phyloP scores from a whole-genome alignment of 2,888 invertebrate genomes.

The Alitta virens region DNA sequence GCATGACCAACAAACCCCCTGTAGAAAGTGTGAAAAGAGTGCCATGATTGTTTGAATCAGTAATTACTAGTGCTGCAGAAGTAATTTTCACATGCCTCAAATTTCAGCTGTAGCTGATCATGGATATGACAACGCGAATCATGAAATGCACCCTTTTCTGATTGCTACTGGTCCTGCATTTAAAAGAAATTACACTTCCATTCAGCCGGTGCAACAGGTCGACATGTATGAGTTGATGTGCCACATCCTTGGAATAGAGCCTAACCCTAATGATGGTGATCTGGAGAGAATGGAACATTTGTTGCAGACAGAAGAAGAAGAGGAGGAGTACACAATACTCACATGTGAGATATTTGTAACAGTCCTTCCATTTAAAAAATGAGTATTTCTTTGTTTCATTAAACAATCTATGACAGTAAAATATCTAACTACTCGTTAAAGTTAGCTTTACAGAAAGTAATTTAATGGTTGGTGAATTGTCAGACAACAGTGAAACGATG shows the following conservation, averaged over 20 bases:
- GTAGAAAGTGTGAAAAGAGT: too few species aligned
- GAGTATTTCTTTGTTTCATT: too few species aligned
- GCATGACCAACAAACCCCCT: too few species aligned
- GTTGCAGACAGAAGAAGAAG: not conserved
- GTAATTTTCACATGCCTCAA: too few species aligned
- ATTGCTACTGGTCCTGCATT: constrained; percentile 65
- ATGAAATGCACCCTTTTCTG: constrained; percentile 70
- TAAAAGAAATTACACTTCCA: constrained; percentile 33
- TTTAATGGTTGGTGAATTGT: too few species aligned
- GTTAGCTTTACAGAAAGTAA: too few species aligned
- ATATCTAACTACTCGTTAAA: too few species aligned
- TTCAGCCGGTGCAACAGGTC: constrained; percentile 47
- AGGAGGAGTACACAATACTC: not conserved
- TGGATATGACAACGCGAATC: constrained; percentile 58
- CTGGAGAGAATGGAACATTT: constrained; percentile 29
- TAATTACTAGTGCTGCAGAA: too few species aligned
- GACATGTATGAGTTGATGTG: constrained; percentile 55
- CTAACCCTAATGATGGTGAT: constrained; percentile 50
- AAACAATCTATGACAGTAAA: too few species aligned
- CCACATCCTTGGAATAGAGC: constrained; percentile 41
- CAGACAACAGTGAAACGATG: too few species aligned
- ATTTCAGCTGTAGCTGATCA: constrained; percentile 44
- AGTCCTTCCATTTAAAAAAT: too few species aligned
- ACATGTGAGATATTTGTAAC: constrained; percentile 3
- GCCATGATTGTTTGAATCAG: too few species aligned